Base-by-base conservation (phyloP, 2,797 vertebrate species). In the Arctocebus calabarensis region DNA sequence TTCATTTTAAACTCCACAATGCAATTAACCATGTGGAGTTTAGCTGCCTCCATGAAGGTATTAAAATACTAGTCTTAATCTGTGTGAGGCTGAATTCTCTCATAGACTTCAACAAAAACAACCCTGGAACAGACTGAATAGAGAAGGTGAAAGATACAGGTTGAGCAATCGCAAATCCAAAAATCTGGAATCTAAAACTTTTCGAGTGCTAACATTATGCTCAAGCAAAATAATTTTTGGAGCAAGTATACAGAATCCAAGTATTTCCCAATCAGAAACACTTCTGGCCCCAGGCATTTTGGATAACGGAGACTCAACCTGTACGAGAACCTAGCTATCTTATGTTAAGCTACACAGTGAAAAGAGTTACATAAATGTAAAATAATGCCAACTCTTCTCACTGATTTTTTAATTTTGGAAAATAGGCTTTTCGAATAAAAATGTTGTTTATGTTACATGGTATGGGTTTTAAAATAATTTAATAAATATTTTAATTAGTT, bases 21-120 rank as follows among this genome's bases (percentile, higher is more conserved):
- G 20, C 11, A 74, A 29, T 5, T 37, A 90, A 74, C 32, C 64
- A 48, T 75, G 23, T 37, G 13, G 34, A 64, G 29, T 83, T 83
- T 84, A 23, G 20, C 23, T 87, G 64, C 70, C 81, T 75, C 55
- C 77, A 87, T 89, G 37, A 64, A 61, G 25, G 8, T 27, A 90
- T 61, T 78, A 90, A 91, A 95, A 75, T 77, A 92, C n/a, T 71
- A 32, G 29, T 40, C 59, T 43, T 34, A 62, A 90, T 90, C 40
- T 92, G 20, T 40, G 7, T 82, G 32, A 86, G 27, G 59, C 29
- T 83, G 48, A 27, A 92, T 77, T 78, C 74, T 89, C 73, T 95
- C 40, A 64, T n/a, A 87, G 70, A 95, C 43, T 94, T 87, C n/a
- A 89, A 64, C 43, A 48, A 66, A 95, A 94, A 61, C 57, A 94